phyloP scores from a whole-genome alignment of 2,113 vertebrate genomes.

The Oostethus manadensis region DNA sequence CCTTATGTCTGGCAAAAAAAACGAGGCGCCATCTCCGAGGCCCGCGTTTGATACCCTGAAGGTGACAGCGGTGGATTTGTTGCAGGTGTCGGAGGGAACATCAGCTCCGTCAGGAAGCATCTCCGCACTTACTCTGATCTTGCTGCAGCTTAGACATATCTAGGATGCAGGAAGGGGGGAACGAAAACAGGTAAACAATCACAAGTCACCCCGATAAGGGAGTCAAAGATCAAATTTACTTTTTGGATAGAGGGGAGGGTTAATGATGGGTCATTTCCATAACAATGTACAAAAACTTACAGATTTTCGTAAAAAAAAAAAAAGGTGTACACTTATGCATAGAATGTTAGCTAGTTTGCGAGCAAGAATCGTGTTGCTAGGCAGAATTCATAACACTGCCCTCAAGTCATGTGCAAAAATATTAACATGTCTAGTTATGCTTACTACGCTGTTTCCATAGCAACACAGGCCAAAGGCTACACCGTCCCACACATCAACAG shows the following conservation, averaged over 20 bases:
- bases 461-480: too few relatives aligned
- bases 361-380: too few relatives aligned
- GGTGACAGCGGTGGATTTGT: slow-evolving; percentile 60
- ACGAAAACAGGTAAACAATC: slow-evolving; percentile 26
- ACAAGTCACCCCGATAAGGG: slow-evolving; percentile 21
- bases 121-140: slow-evolving; percentile 31
- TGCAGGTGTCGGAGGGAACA: slow-evolving; percentile 47
- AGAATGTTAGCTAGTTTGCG: too few relatives aligned
- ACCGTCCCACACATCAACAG: too few relatives aligned
- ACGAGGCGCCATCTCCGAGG: slow-evolving; percentile 34
- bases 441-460: too few relatives aligned
- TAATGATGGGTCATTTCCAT: neutral
- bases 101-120: slow-evolving; percentile 53
- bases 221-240: slow-evolving; percentile 11
- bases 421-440: too few relatives aligned
- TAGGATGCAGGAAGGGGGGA: slow-evolving; percentile 16
- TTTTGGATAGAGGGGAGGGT: neutral
- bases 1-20: slow-evolving; percentile 22
- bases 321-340: too few relatives aligned
- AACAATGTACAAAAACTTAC: too few relatives aligned
- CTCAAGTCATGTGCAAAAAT: too few relatives aligned
- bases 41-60: slow-evolving; percentile 48
- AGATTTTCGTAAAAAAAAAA: too few relatives aligned
- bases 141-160: slow-evolving; percentile 39
- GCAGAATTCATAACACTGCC: too few relatives aligned